Conservation (phyloP, 2,888 invertebrate genomes). For the Bugula neritina region DNA sequence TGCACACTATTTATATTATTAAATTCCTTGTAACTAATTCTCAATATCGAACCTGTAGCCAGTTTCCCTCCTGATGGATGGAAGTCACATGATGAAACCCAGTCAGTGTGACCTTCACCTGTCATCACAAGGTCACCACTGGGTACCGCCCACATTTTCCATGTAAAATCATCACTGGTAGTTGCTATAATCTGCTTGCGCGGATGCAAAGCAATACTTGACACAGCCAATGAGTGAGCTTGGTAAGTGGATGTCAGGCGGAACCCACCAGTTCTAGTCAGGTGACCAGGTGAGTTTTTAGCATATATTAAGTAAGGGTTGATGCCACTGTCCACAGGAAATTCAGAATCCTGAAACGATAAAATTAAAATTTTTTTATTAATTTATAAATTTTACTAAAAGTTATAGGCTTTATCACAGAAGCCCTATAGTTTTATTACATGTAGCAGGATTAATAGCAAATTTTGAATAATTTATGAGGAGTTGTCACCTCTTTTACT, state of each 20-base stretch:
- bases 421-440: no score
- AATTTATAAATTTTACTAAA: no score
- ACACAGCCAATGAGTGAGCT: slow-evolving; percentile 48
- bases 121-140: slow-evolving; percentile 52
- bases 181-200: slow-evolving; percentile 51
- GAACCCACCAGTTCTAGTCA: slow-evolving; percentile 49
- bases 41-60: slow-evolving; percentile 17
- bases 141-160: slow-evolving; percentile 54
- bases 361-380: no score
- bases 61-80: slow-evolving; percentile 40
- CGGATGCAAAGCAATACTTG: slow-evolving; percentile 50
- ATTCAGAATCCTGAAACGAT: slow-evolving; percentile 46
- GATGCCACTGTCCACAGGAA: slow-evolving; percentile 49
- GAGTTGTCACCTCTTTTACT: no score
- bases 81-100: slow-evolving; percentile 53
- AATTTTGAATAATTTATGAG: no score
- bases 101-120: slow-evolving; percentile 53
- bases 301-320: slow-evolving; percentile 47
- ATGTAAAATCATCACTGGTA: slow-evolving; percentile 51
- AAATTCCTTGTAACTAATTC: no score
- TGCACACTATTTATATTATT: no score
- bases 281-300: slow-evolving; percentile 42
- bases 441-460: no score
- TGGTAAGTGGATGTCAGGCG: slow-evolving; percentile 46
- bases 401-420: no score